Evolutionary conservation across 2,113 vertebrate species (phyloP).

Genomic region (Centropus bengalensis): DNA sequence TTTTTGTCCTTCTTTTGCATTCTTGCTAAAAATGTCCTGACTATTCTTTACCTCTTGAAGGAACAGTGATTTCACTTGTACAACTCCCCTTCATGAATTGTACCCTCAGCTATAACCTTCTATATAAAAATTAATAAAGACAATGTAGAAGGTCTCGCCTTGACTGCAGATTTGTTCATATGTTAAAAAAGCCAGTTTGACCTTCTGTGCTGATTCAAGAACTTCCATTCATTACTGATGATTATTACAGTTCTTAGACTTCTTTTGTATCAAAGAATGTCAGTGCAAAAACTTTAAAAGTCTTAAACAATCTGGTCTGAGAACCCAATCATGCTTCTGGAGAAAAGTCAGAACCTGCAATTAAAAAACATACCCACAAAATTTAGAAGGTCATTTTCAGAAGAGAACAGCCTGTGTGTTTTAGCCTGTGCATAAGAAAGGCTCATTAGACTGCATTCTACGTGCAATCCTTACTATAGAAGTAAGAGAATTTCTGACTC

Average conservation of each 20-base stretch:
- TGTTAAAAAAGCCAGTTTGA: neutral
- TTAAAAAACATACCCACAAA: neutral
- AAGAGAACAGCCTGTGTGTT: neutral
- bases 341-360: neutral
- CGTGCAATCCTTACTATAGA: neutral
- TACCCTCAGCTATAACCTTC: neutral
- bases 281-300: neutral
- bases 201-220: neutral
- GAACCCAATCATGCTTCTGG: neutral
- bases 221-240: neutral
- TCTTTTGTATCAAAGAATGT: neutral
- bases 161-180: neutral
- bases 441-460: neutral
- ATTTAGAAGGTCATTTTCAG: neutral
- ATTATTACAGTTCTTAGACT: neutral
- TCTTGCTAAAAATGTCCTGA: neutral
- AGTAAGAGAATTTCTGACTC: neutral
- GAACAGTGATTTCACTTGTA: neutral
- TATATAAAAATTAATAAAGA: neutral
- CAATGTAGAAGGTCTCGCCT: neutral
- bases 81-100: neutral
- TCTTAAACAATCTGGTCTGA: neutral
- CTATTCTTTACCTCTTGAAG: neutral
- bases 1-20: neutral
- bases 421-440: neutral